Base-by-base conservation (phyloP, 2,797 vertebrate species). In the Chelon labrosus region DNA sequence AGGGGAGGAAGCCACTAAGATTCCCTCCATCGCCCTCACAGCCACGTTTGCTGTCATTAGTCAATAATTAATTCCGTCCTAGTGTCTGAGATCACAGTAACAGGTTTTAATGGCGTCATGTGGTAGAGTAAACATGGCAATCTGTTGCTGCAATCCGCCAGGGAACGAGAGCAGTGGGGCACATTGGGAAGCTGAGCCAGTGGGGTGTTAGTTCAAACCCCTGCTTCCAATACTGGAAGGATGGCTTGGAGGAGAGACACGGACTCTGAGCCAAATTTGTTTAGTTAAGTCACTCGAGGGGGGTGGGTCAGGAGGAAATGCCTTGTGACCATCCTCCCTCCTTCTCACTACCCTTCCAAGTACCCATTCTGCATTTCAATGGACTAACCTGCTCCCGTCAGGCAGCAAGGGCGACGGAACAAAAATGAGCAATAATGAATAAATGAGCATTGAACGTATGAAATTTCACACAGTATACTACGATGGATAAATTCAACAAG, bases 81-180 rank as follows among this genome's bases (percentile, higher is more conserved):
- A 88, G 91, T 90, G 91, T 93, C 88, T 92, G 91, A 92, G 88
- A 93, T 93, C 91, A 93, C 93, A 94, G 93, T 95, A 94, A 94
- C 94, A 95, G 94, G 94, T 95, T 95, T 94, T 93, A 90, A 94
- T 93, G 91, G 93, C 91, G 90, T 94, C 93, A 93, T 92, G 93
- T 94, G 92, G 90, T 91, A 93, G 94, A 92, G 94, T 95, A 95
- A 95, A 95, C 94, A 95, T 87, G 90, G 88, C 94, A 95, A 95
- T 95, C 94, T 95, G 94, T 95, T 95, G 94, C 94, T 94, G 92
- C 88, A 90, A 91, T 91, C 90, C 92, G 88, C 91, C 93, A 91
- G 91, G 90, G 93, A 92, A 82, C 56, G 63, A 83, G 88, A 89
- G 88, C 90, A 91, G 81, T 89, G 90, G 92, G 92, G 90, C 89